Percentiles rank a stretch among this genome's conserved stretches.
These are phyloP conservation scores for Myrmophylax atrothorax DNA, from an alignment of 2,113 vertebrate species.

Conservation along the genomic window DNA sequence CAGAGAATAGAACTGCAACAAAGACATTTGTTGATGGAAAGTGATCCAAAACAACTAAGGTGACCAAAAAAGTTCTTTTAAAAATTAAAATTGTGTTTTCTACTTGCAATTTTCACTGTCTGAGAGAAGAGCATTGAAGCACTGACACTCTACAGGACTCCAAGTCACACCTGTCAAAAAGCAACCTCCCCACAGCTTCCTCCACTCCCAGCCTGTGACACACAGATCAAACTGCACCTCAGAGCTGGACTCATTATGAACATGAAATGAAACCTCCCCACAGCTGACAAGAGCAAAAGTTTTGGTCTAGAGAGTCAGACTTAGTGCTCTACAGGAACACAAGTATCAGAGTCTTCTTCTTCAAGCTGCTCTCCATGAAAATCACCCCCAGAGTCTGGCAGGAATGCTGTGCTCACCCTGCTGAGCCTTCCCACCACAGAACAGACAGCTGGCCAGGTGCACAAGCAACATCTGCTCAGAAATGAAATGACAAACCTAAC, in stretches of 20 bases:
- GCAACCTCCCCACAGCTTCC: neutral
- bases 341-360: neutral
- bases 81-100: neutral
- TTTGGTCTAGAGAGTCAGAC: neutral
- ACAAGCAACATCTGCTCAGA: neutral
- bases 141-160: neutral
- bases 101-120: neutral
- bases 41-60: neutral
- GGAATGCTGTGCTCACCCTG: neutral
- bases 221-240: neutral
- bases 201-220: neutral
- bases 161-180: neutral
- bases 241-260: neutral
- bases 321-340: neutral
- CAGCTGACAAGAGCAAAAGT: neutral
- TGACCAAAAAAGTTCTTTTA: neutral
- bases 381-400: neutral
- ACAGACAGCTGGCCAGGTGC: neutral
- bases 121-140: neutral
- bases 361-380: neutral
- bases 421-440: neutral
- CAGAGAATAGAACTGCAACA: neutral
- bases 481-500: neutral
- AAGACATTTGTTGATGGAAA: neutral
- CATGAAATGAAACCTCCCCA: neutral